Percentiles rank a stretch among this genome's conserved stretches.
phyloP scores from a whole-genome alignment of 2,797 vertebrate species.

The Tokudaia tokunoshimensis region DNA sequence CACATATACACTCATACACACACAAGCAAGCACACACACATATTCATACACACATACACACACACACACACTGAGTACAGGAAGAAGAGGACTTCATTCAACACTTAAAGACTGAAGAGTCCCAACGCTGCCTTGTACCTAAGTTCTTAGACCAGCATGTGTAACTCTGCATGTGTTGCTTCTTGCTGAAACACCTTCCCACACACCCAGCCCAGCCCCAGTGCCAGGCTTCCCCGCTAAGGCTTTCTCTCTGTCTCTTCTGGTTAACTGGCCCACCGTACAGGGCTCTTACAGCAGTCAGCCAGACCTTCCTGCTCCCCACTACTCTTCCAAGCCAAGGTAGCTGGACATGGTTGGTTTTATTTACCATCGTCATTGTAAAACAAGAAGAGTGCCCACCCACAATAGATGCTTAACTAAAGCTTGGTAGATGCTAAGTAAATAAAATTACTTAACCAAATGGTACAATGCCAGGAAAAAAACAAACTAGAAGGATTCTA shows the following conservation, averaged over 20 bases:
- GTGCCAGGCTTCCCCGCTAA: background rate
- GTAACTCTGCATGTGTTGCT: fast-evolving
- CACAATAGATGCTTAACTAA: background rate
- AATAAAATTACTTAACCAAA: background rate
- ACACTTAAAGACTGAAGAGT: no score
- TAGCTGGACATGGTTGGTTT: fast-evolving
- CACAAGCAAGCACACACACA: background rate
- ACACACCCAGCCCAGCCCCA: fast-evolving
- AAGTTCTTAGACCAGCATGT: background rate
- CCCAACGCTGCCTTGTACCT: background rate
- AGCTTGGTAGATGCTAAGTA: background rate
- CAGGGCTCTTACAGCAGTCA: fast-evolving
- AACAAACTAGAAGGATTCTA: fast-evolving
- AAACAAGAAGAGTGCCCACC: fast-evolving
- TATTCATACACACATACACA: no score
- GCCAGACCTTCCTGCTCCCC: background rate
- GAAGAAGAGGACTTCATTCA: background rate
- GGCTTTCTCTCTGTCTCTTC: background rate
- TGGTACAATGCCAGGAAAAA: fast-evolving
- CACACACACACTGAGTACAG: background rate
- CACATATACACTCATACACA: no score
- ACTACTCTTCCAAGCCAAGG: background rate
- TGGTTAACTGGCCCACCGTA: background rate
- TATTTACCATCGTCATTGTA: fast-evolving
- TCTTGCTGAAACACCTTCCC: background rate